Conservation (phyloP, 35 echinoderm and acorn worm species). For the Holothuria glaberrima region DNA sequence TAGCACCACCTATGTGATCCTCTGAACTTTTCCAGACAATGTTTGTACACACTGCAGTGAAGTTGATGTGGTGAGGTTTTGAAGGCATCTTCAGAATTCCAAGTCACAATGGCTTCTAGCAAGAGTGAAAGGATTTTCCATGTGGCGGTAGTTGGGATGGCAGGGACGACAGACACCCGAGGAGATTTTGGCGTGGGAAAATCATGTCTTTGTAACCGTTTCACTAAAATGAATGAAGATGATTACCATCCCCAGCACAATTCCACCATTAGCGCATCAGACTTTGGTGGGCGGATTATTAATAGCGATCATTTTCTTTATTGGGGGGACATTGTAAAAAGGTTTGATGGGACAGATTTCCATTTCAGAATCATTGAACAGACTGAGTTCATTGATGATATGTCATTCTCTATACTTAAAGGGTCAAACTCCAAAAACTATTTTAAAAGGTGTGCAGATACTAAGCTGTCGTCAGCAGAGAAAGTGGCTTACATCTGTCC, state of each 20-base stretch:
- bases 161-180: constrained; percentile 61
- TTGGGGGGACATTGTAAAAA: constrained; percentile 76
- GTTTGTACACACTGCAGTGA: too few species aligned
- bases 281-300: constrained; percentile 87
- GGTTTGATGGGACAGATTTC: constrained; percentile 62
- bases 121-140: constrained; percentile 34
- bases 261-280: constrained; percentile 77
- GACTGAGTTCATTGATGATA: constrained; percentile 96
- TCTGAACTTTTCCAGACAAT: too few species aligned
- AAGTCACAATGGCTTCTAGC: constrained; percentile 14
- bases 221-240: constrained; percentile 68
- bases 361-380: constrained; percentile 85
- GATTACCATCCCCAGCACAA: constrained; percentile 79
- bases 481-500: constrained; percentile 95
- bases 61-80: too few species aligned
- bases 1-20: too few species aligned
- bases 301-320: constrained; percentile 98
- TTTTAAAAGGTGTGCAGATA: constrained; percentile 75
- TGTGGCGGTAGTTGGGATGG: constrained; percentile 82
- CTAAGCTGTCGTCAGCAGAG: constrained; percentile 80
- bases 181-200: constrained; percentile 88
- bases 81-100: too few species aligned
- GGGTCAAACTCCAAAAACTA: constrained; percentile 73
- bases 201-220: constrained; percentile 92
- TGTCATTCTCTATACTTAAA: constrained; percentile 78